A percentile compares a stretch with the other conserved stretches of the same genome.
phyloP scores from a whole-genome alignment of 2,797 vertebrate genomes.

The Silurus aristotelis region DNA sequence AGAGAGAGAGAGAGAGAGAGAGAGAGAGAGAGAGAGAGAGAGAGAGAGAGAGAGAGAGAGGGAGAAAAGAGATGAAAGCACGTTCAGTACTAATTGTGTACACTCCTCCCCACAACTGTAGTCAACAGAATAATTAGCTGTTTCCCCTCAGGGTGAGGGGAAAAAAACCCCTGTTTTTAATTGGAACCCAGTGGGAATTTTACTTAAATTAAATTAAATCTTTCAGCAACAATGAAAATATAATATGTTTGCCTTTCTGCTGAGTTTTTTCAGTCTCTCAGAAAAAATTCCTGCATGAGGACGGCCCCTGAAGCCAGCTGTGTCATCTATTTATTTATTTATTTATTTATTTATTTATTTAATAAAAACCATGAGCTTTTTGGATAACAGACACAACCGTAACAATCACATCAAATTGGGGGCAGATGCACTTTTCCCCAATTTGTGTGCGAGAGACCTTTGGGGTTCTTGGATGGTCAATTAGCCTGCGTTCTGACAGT shows the following conservation, averaged over 20 bases:
- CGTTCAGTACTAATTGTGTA: constrained; percentile 53
- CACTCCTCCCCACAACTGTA: constrained; percentile 68
- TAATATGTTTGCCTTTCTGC: constrained; percentile 55
- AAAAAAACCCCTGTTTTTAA: constrained; percentile 81
- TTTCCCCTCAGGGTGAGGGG: constrained; percentile 72
- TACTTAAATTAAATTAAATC: constrained; percentile 78
- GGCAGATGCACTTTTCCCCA: constrained; percentile 77
- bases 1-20: too few species aligned
- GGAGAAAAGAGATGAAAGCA: constrained; percentile 54
- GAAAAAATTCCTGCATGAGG: constrained; percentile 59
- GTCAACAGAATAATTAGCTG: constrained; percentile 80
- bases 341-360: constrained; percentile 68
- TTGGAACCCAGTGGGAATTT: constrained; percentile 78
- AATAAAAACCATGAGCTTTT: constrained; percentile 70
- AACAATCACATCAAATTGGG: constrained; percentile 79
- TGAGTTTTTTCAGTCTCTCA: constrained; percentile 67
- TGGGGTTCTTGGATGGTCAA: constrained; percentile 82
- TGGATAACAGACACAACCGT: constrained; percentile 78
- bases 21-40: background rate
- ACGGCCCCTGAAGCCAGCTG: constrained; percentile 58
- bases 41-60: background rate
- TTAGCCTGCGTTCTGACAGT: constrained; percentile 81
- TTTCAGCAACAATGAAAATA: constrained; percentile 65
- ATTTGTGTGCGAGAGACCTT: constrained; percentile 78
- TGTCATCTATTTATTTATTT: constrained; percentile 70